These are phyloP conservation scores for Chloebia gouldiae DNA, from an alignment of 2,113 vertebrate genomes.

Conservation along the genomic window DNA sequence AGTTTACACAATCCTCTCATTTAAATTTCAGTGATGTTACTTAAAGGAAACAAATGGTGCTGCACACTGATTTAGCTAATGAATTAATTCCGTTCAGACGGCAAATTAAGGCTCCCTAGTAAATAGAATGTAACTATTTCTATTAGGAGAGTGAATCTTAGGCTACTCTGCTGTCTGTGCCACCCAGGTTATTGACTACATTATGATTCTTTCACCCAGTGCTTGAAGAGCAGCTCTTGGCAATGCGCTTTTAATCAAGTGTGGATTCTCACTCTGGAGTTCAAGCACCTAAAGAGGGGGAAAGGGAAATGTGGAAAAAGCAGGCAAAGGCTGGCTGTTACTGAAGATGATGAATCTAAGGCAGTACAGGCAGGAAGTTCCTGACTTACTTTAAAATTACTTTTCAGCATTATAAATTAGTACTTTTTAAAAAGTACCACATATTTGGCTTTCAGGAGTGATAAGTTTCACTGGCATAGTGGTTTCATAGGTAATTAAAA, in stretches of 20 bases:
- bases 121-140: conserved; percentile 58
- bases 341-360: background rate
- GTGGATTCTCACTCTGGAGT: background rate
- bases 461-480: background rate
- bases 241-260: background rate
- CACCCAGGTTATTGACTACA: background rate
- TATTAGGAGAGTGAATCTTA: background rate
- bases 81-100: conserved; percentile 57
- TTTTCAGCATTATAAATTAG: background rate
- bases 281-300: background rate
- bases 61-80: conserved; percentile 65
- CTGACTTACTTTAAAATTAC: background rate
- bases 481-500: background rate
- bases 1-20: conserved; percentile 40
- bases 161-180: background rate
- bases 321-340: background rate
- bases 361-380: background rate
- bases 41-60: conserved; percentile 50
- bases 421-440: background rate
- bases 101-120: conserved; percentile 57
- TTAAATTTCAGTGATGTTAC: conserved; percentile 59
- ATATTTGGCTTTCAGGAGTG: background rate
- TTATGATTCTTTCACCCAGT: background rate
- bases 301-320: background rate
- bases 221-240: background rate